Conservation (phyloP, 2,888 invertebrate genomes). For the Acleris cristana region DNA sequence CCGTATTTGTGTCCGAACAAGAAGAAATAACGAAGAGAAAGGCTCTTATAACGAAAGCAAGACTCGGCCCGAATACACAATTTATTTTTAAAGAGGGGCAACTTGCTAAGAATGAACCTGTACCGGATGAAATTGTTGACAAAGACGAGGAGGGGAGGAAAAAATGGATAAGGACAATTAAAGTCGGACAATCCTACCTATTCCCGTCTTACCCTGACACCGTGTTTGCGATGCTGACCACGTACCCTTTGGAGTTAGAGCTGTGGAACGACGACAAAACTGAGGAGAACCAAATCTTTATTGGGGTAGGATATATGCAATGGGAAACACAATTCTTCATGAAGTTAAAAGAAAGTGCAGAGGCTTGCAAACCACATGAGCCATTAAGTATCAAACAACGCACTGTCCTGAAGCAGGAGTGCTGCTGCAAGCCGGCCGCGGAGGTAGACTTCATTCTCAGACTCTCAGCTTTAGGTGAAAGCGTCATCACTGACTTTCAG, state of each 20-base stretch:
- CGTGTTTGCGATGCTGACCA: constrained; percentile 69
- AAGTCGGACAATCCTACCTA: constrained; percentile 81
- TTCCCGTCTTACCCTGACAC: constrained; percentile 78
- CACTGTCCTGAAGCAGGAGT: constrained; percentile 58
- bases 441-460: constrained; percentile 74
- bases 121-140: constrained; percentile 62
- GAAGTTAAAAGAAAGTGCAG: constrained; percentile 72
- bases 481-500: constrained; percentile 75
- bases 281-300: constrained; percentile 62
- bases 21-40: constrained; percentile 60
- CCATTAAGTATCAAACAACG: constrained; percentile 66
- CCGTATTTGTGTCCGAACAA: constrained; percentile 58
- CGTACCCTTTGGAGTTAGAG: constrained; percentile 78
- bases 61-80: constrained; percentile 76
- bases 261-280: constrained; percentile 74
- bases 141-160: constrained; percentile 61
- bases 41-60: constrained; percentile 73
- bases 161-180: constrained; percentile 67
- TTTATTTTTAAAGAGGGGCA: constrained; percentile 79
- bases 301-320: constrained; percentile 70
- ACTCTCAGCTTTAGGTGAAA: constrained; percentile 78
- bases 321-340: constrained; percentile 79
- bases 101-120: constrained; percentile 57
- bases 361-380: constrained; percentile 61
- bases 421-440: constrained; percentile 69